Conservation (phyloP, 2,113 vertebrate species). For the Brienomyrus longianalis region DNA sequence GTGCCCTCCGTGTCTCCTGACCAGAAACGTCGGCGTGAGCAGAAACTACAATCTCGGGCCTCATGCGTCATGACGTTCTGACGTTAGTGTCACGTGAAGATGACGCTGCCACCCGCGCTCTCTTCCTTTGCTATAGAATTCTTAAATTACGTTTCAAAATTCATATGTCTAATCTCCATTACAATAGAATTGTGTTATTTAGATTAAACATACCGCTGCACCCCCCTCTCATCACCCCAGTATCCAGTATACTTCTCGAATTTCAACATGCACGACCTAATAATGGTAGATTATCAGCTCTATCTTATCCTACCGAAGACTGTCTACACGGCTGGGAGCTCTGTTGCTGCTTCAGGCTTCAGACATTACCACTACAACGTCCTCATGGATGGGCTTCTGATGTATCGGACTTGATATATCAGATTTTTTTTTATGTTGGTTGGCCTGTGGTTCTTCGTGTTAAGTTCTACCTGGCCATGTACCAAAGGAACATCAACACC, state of each 20-base stretch:
- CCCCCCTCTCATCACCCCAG: background rate
- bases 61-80: slow-evolving; percentile 13
- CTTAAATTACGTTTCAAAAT: background rate
- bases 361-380: background rate
- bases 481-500: background rate
- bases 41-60: slow-evolving; percentile 16
- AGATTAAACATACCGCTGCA: background rate
- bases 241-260: background rate
- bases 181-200: background rate
- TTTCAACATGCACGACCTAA: background rate
- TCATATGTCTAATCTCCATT: background rate
- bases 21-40: background rate
- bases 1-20: slow-evolving; percentile 12
- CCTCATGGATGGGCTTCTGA: background rate
- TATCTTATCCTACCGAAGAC: background rate
- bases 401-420: background rate
- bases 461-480: background rate
- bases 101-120: background rate
- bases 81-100: background rate
- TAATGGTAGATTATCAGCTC: background rate
- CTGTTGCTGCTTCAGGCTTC: background rate
- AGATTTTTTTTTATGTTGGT: background rate
- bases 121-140: background rate
- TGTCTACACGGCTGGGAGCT: background rate
- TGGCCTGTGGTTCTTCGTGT: background rate